Conservation (phyloP, 2,888 invertebrate genomes). For the Chrysolina haemoptera region DNA sequence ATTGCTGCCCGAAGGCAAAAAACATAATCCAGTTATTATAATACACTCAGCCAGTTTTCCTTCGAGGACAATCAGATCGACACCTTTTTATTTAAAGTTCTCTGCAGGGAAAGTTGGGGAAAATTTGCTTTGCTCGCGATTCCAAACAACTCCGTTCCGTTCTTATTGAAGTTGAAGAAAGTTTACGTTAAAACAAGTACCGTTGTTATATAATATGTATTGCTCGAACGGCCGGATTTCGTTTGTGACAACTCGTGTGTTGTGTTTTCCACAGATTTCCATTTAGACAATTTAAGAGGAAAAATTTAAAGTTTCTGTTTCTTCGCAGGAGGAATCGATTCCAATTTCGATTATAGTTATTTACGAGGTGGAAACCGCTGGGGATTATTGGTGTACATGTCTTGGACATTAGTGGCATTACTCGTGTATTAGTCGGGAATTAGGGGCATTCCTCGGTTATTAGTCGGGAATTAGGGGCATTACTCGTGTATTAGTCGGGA, state of each 20-base stretch:
- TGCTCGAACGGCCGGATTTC: background rate
- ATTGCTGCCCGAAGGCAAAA: conserved; percentile 53
- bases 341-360: too few relatives aligned
- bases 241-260: background rate
- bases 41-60: conserved; percentile 57
- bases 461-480: too few relatives aligned
- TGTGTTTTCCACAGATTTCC: background rate
- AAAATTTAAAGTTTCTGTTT: background rate
- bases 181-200: conserved; percentile 36
- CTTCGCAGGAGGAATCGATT: background rate
- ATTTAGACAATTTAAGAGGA: background rate
- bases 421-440: too few relatives aligned
- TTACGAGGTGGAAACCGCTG: too few relatives aligned
- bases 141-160: conserved; percentile 33
- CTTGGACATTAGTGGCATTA: too few relatives aligned
- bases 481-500: too few relatives aligned
- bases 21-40: conserved; percentile 64
- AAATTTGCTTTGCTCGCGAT: conserved; percentile 42
- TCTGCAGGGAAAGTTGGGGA: conserved; percentile 36
- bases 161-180: conserved; percentile 41
- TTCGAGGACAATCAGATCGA: conserved; percentile 57
- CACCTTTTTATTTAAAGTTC: conserved; percentile 59
- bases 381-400: too few relatives aligned
- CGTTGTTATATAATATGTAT: conserved; percentile 25
- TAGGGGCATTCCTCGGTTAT: too few relatives aligned